These are phyloP conservation scores for Synanceia verrucosa DNA, from an alignment of 2,797 vertebrate species.

Conservation along the genomic window DNA sequence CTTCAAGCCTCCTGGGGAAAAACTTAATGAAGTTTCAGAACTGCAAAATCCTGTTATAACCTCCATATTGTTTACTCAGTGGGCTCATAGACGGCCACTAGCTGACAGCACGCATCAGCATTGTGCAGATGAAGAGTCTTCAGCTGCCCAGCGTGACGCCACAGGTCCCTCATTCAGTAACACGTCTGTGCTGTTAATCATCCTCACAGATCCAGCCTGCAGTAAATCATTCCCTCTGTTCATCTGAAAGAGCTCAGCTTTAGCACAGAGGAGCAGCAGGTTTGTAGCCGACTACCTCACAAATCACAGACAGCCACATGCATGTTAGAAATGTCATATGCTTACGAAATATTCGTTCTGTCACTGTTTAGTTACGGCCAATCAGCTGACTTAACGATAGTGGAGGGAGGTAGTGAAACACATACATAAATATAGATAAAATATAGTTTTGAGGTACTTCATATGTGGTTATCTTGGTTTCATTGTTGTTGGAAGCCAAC, in stretches of 20 bases:
- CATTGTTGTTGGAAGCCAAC: too few species aligned
- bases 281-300: background rate
- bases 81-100: background rate
- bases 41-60: background rate
- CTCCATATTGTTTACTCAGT: slow-evolving; percentile 6
- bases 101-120: slow-evolving; percentile 13
- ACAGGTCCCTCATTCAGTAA: slow-evolving; percentile 6
- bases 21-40: background rate
- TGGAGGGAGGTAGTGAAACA: background rate
- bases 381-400: background rate
- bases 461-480: too few species aligned
- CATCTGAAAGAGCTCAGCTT: slow-evolving; percentile 9
- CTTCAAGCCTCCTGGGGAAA: background rate
- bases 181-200: slow-evolving; percentile 49
- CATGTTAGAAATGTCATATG: background rate
- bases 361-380: background rate
- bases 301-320: background rate
- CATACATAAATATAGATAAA: background rate
- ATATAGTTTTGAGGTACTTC: background rate
- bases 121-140: background rate
- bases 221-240: slow-evolving; percentile 47
- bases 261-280: background rate
- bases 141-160: background rate
- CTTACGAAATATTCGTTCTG: background rate
- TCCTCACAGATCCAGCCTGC: slow-evolving; percentile 11